Evolutionary conservation across 1,140 invertebrate species (phyloP).

Genomic region (Tetragonula clypearis): DNA sequence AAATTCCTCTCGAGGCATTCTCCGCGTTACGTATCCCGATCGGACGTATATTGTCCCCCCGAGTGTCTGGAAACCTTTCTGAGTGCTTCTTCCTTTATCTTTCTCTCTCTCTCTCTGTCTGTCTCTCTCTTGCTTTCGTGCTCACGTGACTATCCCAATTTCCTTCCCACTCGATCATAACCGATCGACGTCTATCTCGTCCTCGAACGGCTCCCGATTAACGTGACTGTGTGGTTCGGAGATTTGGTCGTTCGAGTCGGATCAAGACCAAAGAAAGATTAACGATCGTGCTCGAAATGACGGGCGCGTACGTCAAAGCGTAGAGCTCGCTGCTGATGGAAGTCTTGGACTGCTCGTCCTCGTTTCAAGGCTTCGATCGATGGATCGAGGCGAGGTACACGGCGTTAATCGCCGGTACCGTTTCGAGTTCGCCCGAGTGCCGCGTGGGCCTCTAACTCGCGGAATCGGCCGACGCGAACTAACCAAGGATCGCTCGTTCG

Average conservation of each 20-base stretch:
- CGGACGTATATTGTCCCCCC: neutral
- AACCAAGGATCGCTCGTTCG: conserved; percentile 15
- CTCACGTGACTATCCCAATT: neutral
- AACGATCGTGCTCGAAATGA: neutral
- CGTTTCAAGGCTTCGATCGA: conserved; percentile 6
- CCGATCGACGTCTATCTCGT: neutral
- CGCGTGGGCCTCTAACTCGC: no score
- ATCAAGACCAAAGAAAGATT: neutral
- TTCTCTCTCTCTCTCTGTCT: no score
- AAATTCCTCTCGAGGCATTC: neutral
- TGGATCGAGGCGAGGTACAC: neutral
- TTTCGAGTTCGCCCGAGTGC: neutral
- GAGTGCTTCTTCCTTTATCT: neutral
- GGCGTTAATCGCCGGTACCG: conserved; percentile 7
- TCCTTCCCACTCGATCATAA: neutral
- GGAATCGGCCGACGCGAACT: conserved; percentile 3
- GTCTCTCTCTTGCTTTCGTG: neutral
- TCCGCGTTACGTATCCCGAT: neutral
- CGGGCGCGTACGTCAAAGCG: neutral
- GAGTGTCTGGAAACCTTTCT: neutral
- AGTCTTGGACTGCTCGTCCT: neutral
- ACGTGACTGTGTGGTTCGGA: neutral
- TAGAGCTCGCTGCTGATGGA: neutral
- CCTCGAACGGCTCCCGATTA: no score
- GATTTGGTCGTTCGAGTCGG: neutral